These are phyloP conservation scores for Jaculus jaculus DNA, from an alignment of 2,113 vertebrate genomes.

Conservation along the genomic window DNA sequence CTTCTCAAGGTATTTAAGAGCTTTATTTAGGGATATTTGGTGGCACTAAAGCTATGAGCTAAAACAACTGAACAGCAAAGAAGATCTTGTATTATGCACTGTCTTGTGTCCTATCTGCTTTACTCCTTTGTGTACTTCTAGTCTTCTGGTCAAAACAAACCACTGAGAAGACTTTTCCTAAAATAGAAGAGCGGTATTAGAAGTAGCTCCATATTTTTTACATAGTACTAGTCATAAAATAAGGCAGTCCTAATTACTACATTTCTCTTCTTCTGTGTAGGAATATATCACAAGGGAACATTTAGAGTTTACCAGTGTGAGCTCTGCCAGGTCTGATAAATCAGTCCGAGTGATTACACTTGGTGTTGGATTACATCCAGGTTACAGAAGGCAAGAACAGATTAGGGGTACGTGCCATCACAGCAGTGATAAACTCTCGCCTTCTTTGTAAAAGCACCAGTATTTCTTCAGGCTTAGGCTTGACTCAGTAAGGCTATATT, in stretches of 20 bases:
- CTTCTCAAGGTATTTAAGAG: slow-evolving; percentile 23
- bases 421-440: slow-evolving; percentile 45
- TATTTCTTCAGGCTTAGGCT: slow-evolving; percentile 55
- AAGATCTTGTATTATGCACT: background rate
- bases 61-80: slow-evolving; percentile 23
- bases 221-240: slow-evolving; percentile 52
- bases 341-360: slow-evolving; percentile 43
- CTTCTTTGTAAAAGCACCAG: slow-evolving; percentile 49
- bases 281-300: slow-evolving; percentile 51
- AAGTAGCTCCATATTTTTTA: slow-evolving; percentile 31
- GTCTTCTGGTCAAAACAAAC: background rate
- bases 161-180: slow-evolving; percentile 2
- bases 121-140: slow-evolving; percentile 3
- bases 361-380: slow-evolving; percentile 58
- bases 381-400: slow-evolving; percentile 47
- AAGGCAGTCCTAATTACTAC: slow-evolving; percentile 59
- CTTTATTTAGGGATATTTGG: background rate
- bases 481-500: slow-evolving; percentile 57
- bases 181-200: background rate
- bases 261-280: slow-evolving; percentile 51
- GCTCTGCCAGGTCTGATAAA: slow-evolving; percentile 54
- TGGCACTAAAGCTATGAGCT: background rate
- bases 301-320: background rate
- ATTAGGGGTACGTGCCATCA: slow-evolving; percentile 8
- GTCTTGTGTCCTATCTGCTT: background rate